A percentile compares a stretch with the other conserved stretches of the same genome.
Conservation (phyloP, 2,113 vertebrate species). For the human (Homo sapiens) region GRCh38 chr1:177260501-177261000, state of each 20-base stretch:
- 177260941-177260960: not conserved
- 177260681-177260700: not conserved
- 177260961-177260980: not conserved
- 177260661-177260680: not conserved
- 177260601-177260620: not conserved
- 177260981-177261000: not conserved
- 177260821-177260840: not conserved
- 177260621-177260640: not conserved
- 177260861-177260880: not conserved
- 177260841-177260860: not conserved
- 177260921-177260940: not conserved
- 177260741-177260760: not conserved
- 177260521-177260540: not conserved
- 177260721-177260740: not conserved
- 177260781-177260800: not conserved
- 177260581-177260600: not conserved
- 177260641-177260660: not conserved
- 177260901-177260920: not conserved
- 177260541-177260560: not conserved
- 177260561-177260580: not conserved
- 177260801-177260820: not conserved
- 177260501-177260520: not conserved
- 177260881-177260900: not conserved
- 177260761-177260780: not conserved
- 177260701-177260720: not conserved